A percentile compares a stretch with the other conserved stretches of the same genome.
phyloP scores from a whole-genome alignment of 2,797 vertebrate genomes.

The Acanthiza pusilla region DNA sequence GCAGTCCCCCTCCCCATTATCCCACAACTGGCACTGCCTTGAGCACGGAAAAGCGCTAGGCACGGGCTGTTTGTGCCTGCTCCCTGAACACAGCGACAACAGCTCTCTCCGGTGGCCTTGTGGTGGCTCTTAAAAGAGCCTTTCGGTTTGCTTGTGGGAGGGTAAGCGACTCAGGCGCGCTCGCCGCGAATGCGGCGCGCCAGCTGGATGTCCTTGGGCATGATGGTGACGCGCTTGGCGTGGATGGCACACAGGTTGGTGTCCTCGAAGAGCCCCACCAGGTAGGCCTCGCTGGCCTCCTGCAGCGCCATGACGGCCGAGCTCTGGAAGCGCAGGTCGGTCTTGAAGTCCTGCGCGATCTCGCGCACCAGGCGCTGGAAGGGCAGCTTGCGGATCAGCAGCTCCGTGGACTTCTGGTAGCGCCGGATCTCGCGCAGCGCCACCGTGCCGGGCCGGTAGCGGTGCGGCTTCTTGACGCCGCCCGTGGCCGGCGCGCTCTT shows the following conservation, averaged over 20 bases:
- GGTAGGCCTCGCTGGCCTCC: background rate
- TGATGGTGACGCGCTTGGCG: conserved; percentile 90
- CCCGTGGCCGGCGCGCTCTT: conserved; percentile 70
- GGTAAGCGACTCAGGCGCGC: background rate
- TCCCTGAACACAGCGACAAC: background rate
- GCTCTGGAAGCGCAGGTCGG: conserved; percentile 28
- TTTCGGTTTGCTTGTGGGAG: conserved; percentile 11
- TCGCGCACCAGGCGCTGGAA: conserved; percentile 80
- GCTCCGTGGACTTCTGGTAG: conserved; percentile 80
- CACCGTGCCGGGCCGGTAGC: conserved; percentile 80
- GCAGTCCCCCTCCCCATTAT: no score
- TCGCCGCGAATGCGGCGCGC: conserved; percentile 64
- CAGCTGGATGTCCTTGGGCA: conserved; percentile 93
- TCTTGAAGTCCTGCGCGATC: conserved; percentile 76
- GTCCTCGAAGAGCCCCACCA: conserved; percentile 62
- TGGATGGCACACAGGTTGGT: conserved; percentile 86
- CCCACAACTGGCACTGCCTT: fast-evolving
- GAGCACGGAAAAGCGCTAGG: no score
- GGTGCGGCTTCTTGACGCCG: conserved; percentile 57
- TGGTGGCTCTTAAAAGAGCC: conserved; percentile 77
- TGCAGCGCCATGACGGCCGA: background rate
- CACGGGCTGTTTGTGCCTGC: fast-evolving
- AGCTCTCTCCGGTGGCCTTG: background rate
- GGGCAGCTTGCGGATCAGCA: conserved; percentile 74
- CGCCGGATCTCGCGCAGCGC: conserved; percentile 79